Percentiles rank a stretch among this genome's conserved stretches.
Evolutionary conservation across 2,113 vertebrate species (phyloP).

Genomic region (Esox niger): DNA sequence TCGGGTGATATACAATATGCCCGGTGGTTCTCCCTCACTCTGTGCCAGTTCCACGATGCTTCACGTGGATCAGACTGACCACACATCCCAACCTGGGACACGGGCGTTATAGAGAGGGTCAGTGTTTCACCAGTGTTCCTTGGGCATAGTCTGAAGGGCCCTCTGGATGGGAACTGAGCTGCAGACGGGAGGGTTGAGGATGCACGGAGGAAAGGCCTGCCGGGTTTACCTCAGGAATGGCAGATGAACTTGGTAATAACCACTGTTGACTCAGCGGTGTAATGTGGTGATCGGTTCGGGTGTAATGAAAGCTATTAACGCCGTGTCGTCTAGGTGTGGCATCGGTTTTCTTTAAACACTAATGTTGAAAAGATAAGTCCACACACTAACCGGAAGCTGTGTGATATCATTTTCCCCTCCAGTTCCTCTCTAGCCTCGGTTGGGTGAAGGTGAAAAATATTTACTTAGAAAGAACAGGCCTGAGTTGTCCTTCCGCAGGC

Average conservation of each 20-base stretch:
- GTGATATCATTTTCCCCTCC: not conserved
- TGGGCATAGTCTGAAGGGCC: no score
- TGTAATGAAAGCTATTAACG: not conserved
- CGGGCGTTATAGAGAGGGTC: not conserved
- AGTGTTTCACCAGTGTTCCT: not conserved
- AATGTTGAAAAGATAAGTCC: not conserved
- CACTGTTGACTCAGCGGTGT: not conserved
- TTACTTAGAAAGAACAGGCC: not conserved
- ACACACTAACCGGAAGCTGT: not conserved
- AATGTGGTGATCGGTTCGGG: not conserved
- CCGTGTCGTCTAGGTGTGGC: not conserved
- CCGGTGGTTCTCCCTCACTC: not conserved
- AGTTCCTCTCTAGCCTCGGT: not conserved
- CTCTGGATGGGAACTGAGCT: no score
- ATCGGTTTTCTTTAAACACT: not conserved
- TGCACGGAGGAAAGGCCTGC: no score
- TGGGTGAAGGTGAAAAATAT: not conserved
- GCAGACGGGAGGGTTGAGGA: no score
- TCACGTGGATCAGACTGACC: not conserved
- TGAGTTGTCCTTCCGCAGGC: not conserved
- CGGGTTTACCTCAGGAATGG: not conserved
- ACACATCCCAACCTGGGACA: not conserved
- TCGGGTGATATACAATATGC: not conserved
- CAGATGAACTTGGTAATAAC: not conserved
- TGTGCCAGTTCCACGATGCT: not conserved